phyloP scores from a whole-genome alignment of 2,888 invertebrate genomes.

The Drepana falcataria region DNA sequence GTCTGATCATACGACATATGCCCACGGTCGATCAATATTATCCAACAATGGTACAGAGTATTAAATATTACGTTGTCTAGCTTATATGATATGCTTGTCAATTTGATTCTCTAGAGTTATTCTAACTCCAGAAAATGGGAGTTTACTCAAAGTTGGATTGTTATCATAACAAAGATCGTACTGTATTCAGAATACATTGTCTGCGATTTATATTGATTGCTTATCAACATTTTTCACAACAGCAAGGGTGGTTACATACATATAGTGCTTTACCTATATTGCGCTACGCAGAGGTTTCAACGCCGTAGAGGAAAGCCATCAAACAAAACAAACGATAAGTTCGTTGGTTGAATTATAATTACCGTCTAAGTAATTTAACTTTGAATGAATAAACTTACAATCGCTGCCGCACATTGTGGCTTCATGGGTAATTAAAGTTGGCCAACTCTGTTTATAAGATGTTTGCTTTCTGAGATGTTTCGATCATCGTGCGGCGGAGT shows the following conservation, averaged over 20 bases:
- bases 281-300: background rate
- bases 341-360: conserved; percentile 21
- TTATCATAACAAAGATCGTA: too few species aligned
- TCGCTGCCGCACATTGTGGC: conserved; percentile 21
- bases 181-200: too few species aligned
- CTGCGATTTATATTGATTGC: too few species aligned
- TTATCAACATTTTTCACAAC: too few species aligned
- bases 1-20: too few species aligned
- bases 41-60: too few species aligned
- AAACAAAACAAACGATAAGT: conserved; percentile 15
- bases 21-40: too few species aligned
- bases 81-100: too few species aligned
- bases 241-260: background rate
- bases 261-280: background rate
- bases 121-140: too few species aligned
- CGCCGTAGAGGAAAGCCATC: conserved; percentile 1
- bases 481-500: conserved; percentile 29
- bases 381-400: conserved; percentile 24
- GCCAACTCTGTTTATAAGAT: conserved; percentile 6
- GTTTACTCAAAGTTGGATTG: too few species aligned
- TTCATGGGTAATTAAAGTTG: conserved; percentile 5
- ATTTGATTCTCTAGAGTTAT: too few species aligned
- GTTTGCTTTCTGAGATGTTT: conserved; percentile 18
- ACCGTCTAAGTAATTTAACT: conserved; percentile 22
- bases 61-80: too few species aligned